phyloP scores from a whole-genome alignment of 2,113 vertebrate genomes.

The Orthonyx spaldingii region DNA sequence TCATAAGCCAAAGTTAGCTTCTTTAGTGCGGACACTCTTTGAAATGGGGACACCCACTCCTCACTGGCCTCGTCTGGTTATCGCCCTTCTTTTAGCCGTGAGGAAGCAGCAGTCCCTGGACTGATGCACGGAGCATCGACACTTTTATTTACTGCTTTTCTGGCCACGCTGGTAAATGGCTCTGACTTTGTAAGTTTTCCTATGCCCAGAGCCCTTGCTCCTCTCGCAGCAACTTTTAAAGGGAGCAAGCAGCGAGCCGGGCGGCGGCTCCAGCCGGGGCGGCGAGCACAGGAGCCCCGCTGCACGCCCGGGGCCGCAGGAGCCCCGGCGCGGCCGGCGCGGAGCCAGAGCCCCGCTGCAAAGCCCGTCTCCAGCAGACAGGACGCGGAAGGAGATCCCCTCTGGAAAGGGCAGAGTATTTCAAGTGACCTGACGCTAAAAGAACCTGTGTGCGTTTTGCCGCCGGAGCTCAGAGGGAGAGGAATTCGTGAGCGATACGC shows the following conservation, averaged over 20 bases:
- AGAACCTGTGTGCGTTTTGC: not conserved
- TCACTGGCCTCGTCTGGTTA: slow-evolving; percentile 3
- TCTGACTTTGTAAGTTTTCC: not conserved
- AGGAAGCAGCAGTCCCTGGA: slow-evolving; percentile 23
- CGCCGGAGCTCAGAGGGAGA: not conserved
- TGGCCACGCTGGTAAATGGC: not conserved
- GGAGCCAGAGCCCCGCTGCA: not conserved
- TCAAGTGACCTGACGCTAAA: not conserved
- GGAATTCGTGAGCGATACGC: not conserved
- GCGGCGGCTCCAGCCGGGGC: not conserved
- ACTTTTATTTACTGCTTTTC: slow-evolving; percentile 41
- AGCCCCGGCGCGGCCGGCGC: not conserved
- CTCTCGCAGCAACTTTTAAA: not conserved
- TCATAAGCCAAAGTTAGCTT: slow-evolving; percentile 38
- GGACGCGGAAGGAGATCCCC: not conserved
- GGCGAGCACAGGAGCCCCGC: not conserved
- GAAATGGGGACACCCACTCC: slow-evolving; percentile 39
- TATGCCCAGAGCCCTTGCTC: not conserved
- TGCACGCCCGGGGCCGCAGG: not conserved
- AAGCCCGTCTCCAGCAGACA: not conserved
- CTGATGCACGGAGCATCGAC: not conserved
- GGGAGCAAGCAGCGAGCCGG: not conserved
- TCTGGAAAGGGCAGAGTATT: not conserved
- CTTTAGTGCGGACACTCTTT: slow-evolving; percentile 25
- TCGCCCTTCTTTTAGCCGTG: not conserved